Evolutionary conservation across 2,797 vertebrate genomes (phyloP).

Genomic region (Epinephelus awoara): DNA sequence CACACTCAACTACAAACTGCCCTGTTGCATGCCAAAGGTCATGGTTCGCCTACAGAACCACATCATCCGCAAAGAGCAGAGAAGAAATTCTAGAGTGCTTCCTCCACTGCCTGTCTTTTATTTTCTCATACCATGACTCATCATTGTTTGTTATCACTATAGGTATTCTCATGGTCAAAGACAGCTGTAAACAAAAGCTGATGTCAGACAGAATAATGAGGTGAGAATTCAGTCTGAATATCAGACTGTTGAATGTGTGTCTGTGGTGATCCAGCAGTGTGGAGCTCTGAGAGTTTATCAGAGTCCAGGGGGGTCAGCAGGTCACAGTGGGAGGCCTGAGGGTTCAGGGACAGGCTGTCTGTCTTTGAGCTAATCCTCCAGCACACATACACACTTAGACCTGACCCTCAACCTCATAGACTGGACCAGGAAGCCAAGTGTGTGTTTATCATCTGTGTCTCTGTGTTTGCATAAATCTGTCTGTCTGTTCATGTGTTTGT

Average conservation of each 20-base stretch:
- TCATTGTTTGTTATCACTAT: not conserved
- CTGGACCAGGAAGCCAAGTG: constrained; percentile 2
- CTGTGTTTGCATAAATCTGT: constrained; percentile 36
- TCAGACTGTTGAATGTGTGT: not conserved
- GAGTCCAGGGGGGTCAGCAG: constrained; percentile 57
- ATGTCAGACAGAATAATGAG: not conserved
- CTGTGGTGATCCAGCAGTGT: constrained; percentile 11
- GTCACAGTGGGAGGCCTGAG: constrained; percentile 58
- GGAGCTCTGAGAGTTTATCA: constrained; percentile 45
- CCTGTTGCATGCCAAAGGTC: too few species aligned
- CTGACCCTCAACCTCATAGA: constrained; percentile 34
- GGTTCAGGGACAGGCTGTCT: constrained; percentile 68
- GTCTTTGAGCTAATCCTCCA: constrained; percentile 76
- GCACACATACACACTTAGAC: constrained; percentile 34
- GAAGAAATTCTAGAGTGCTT: too few species aligned
- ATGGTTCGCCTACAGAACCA: too few species aligned
- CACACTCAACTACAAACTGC: too few species aligned
- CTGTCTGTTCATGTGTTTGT: constrained; percentile 22
- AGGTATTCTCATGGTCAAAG: not conserved
- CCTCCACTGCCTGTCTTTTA: too few species aligned
- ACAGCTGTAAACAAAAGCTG: not conserved
- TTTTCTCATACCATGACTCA: not conserved
- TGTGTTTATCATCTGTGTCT: constrained; percentile 44
- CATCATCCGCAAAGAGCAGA: too few species aligned
- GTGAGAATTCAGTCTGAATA: not conserved